Percentiles rank a stretch among this genome's conserved stretches.
Evolutionary conservation across 2,797 vertebrate genomes (phyloP).

Genomic region (Urocyon cinereoargenteus): DNA sequence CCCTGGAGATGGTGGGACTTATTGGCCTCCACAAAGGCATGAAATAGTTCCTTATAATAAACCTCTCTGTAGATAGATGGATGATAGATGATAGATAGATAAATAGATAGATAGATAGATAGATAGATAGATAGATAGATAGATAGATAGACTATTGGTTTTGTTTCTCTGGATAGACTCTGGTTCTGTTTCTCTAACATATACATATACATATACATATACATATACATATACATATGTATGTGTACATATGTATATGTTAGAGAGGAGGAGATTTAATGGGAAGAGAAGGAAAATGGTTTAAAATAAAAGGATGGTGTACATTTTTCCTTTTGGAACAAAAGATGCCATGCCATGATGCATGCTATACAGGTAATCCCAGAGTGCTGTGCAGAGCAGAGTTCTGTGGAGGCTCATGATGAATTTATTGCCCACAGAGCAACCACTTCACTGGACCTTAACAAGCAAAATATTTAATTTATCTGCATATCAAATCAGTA

Average conservation of each 20-base stretch:
- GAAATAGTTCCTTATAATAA: neutral
- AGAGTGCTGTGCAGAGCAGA: neutral
- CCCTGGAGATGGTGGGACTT: neutral
- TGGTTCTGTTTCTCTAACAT: too few relatives aligned
- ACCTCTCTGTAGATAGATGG: neutral
- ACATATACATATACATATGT: too few relatives aligned
- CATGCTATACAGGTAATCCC: neutral
- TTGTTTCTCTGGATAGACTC: neutral
- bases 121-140: neutral
- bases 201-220: too few relatives aligned
- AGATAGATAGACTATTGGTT: neutral
- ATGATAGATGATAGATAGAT: neutral
- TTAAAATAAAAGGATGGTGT: neutral
- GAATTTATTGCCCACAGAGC: conserved; percentile 42
- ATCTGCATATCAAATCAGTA: conserved; percentile 71
- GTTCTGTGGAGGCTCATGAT: conserved; percentile 55
- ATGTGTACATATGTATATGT: neutral
- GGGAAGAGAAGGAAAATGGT: neutral
- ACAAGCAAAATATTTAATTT: conserved; percentile 78
- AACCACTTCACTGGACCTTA: conserved; percentile 70
- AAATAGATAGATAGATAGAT: neutral
- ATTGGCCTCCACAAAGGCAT: neutral
- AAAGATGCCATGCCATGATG: neutral
- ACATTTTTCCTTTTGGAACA: neutral
- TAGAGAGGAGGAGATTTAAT: neutral